phyloP scores from a whole-genome alignment of 1,140 invertebrate species.

The Drosophila rufa region DNA sequence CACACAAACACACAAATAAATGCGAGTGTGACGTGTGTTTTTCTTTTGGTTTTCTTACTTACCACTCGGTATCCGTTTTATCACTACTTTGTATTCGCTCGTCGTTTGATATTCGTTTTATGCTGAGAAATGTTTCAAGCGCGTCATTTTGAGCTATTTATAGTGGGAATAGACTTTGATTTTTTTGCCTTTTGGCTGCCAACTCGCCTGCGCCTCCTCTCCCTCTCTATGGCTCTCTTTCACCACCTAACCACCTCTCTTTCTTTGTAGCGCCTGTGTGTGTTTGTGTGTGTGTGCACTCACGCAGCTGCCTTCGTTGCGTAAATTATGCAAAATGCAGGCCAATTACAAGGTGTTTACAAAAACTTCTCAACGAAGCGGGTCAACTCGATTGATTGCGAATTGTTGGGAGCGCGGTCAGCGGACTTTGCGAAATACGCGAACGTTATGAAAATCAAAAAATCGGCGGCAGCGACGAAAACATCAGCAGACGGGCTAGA shows the following conservation, averaged over 20 bases:
- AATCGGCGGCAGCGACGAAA: slow-evolving; percentile 35
- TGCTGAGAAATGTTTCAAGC: slow-evolving; percentile 77
- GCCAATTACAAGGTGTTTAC: slow-evolving; percentile 33
- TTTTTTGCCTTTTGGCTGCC: slow-evolving; percentile 57
- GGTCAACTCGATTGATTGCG: not conserved
- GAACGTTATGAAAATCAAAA: slow-evolving; percentile 41
- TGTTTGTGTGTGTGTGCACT: slow-evolving; percentile 28
- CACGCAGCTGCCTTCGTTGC: slow-evolving; percentile 65
- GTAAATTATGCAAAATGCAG: slow-evolving; percentile 67
- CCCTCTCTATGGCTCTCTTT: slow-evolving; percentile 15
- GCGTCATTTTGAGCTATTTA: slow-evolving; percentile 77
- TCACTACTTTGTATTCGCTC: slow-evolving; percentile 42
- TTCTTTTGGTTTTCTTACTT: slow-evolving; percentile 23
- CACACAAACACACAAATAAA: slow-evolving; percentile 22
- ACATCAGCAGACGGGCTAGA: slow-evolving; percentile 14
- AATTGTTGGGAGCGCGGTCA: slow-evolving; percentile 15
- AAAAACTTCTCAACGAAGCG: slow-evolving; percentile 13
- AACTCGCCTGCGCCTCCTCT: slow-evolving; percentile 57
- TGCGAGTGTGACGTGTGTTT: slow-evolving; percentile 34
- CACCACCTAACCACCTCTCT: slow-evolving; percentile 22
- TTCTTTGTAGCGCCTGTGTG: not conserved
- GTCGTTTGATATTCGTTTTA: slow-evolving; percentile 23
- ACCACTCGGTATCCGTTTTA: slow-evolving; percentile 33
- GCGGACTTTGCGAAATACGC: slow-evolving; percentile 27
- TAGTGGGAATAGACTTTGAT: slow-evolving; percentile 70